Evolutionary conservation across 92 coral and sea anemone species (phyloP), one percentile per base, ranked within the genome.

Genomic region (Palythoa caribaeorum): DNA sequence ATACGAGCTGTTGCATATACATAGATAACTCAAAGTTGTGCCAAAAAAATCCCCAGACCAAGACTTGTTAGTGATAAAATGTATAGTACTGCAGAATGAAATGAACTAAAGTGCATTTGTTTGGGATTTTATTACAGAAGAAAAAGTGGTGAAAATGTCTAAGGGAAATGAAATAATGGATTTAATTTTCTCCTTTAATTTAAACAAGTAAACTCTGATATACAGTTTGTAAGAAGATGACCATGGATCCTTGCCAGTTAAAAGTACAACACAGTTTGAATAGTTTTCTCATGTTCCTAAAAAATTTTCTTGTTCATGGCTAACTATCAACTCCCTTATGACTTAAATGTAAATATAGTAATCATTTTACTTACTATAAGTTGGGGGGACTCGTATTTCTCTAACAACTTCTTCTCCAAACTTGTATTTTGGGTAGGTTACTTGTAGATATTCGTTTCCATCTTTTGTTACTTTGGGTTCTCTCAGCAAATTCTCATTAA

Each of bases 381-480:
- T 81, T 88, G 68, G 48, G 73, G 62, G 55, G 78, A 83, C 62
- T 76, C 79, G 77, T 84, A 79, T 54, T 91, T 89, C 21, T 90
- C 70, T 62, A 3, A 62, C 70, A 62, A 8, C 20, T 62, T 62
- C 70, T 62, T 62, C 70, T 62, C 70, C 92, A 39, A 79, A 40
- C 87, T 92, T 92, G 83, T 63, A 91, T 40, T 88, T 88, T 1
- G 94, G 94, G 83, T 77, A 91, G 28, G 89, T 84, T 52, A 91
- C 89, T 28, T 54, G 68, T 71, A 55, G 20, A 80, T 88, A 91
- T 19, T 60, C 78, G 53, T 78, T 92, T 62, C 92, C 89, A 44
- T 92, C 92, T 65, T 92, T 88, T 39, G 87, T 84, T 21, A 19
- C 63, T 71, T 84, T 86, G 59, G 83, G 77, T 39, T 62, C 86